These are phyloP conservation scores for Pteropus rufus DNA, from an alignment of 2,797 vertebrate genomes.

Conservation along the genomic window DNA sequence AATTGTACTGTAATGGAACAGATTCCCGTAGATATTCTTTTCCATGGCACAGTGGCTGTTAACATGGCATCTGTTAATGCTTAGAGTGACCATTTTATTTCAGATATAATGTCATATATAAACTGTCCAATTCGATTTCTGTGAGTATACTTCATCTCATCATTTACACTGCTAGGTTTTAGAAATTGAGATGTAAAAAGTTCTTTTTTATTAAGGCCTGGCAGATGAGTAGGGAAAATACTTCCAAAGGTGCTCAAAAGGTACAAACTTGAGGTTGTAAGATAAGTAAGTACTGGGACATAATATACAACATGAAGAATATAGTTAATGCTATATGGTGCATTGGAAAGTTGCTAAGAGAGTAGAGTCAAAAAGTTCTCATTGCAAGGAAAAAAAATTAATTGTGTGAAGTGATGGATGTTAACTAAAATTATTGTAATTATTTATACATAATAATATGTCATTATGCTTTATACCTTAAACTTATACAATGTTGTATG, in stretches of 20 bases:
- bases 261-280: background rate
- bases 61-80: background rate
- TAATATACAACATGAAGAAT: background rate
- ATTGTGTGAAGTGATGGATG: background rate
- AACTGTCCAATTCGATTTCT: background rate
- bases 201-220: background rate
- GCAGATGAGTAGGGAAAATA: background rate
- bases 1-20: background rate
- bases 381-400: background rate
- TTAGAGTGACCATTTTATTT: background rate
- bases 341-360: background rate
- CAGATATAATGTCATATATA: background rate
- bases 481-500: background rate
- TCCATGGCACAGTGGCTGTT: background rate
- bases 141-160: background rate
- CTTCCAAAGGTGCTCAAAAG: background rate
- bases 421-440: background rate
- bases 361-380: background rate
- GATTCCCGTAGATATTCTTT: background rate
- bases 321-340: background rate
- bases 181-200: background rate
- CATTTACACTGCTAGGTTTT: background rate
- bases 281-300: background rate
- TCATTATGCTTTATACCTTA: background rate
- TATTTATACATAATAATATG: background rate